Evolutionary conservation across 1,140 invertebrate species (phyloP).

Genomic region (Aphidius gifuensis): DNA sequence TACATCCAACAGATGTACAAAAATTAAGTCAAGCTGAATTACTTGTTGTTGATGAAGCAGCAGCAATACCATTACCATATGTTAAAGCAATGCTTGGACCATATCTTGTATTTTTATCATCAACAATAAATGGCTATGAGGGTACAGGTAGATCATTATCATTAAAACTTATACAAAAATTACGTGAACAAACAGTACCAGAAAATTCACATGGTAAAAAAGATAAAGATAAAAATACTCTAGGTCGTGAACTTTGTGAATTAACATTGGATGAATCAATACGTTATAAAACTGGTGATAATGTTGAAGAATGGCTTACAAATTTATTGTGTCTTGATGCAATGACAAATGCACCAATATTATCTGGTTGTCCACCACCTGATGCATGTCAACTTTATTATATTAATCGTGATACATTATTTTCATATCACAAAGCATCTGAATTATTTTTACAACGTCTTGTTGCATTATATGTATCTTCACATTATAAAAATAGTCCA

Average conservation of each 20-base stretch:
- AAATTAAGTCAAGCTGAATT: constrained; percentile 91
- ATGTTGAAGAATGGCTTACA: constrained; percentile 89
- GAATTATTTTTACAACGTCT: constrained; percentile 91
- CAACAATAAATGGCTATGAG: constrained; percentile 97
- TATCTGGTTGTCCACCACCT: constrained; percentile 81
- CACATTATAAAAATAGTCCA: constrained; percentile 99
- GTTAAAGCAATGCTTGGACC: constrained; percentile 90
- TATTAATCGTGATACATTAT: constrained; percentile 91
- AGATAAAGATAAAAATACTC: constrained; percentile 47
- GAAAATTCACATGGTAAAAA: constrained; percentile 49
- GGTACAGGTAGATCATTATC: constrained; percentile 96
- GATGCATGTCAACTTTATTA: constrained; percentile 88
- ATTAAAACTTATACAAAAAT: constrained; percentile 89
- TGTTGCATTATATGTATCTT: constrained; percentile 91
- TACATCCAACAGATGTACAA: constrained; percentile 86
- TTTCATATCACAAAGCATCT: constrained; percentile 95
- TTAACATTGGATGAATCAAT: constrained; percentile 91
- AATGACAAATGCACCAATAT: constrained; percentile 62
- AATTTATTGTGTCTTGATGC: constrained; percentile 89
- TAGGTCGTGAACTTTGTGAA: constrained; percentile 55
- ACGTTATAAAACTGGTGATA: constrained; percentile 85
- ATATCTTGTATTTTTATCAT: constrained; percentile 93
- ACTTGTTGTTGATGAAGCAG: constrained; percentile 97
- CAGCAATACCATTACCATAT: constrained; percentile 93
- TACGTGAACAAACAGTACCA: constrained; percentile 63